phyloP scores from a whole-genome alignment of 2,113 vertebrate species.

The Thalassarche chlororhynchos region DNA sequence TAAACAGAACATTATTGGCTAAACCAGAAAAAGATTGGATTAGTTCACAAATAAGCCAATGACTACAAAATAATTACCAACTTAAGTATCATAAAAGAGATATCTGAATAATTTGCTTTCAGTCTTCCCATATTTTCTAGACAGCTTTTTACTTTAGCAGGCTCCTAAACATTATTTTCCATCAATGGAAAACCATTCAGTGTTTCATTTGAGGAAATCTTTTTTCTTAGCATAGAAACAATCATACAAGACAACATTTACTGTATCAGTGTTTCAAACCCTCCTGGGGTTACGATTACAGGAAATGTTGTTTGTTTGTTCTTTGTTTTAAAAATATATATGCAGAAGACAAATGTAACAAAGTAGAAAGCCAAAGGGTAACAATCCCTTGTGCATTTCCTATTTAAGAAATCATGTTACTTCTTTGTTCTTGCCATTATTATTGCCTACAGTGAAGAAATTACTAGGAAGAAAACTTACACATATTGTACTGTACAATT shows the following conservation, averaged over 20 bases:
- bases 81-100: background rate
- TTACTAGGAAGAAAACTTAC: background rate
- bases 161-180: background rate
- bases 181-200: background rate
- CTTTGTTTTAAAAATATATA: background rate
- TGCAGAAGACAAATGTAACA: background rate
- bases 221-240: background rate
- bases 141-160: background rate
- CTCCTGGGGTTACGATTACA: background rate
- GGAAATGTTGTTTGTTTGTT: background rate
- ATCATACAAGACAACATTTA: background rate
- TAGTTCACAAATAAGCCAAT: background rate
- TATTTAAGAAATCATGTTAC: background rate
- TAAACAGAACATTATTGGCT: background rate
- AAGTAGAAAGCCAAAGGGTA: background rate
- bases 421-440: background rate
- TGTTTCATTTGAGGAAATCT: background rate
- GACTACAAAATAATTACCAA: background rate
- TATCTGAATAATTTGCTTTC: background rate
- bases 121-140: background rate
- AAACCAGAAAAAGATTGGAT: background rate
- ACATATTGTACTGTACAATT: background rate
- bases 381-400: background rate
- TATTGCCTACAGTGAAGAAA: background rate
- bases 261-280: background rate